phyloP scores from a whole-genome alignment of 2,888 invertebrate species.

The Theodoxus fluviatilis region DNA sequence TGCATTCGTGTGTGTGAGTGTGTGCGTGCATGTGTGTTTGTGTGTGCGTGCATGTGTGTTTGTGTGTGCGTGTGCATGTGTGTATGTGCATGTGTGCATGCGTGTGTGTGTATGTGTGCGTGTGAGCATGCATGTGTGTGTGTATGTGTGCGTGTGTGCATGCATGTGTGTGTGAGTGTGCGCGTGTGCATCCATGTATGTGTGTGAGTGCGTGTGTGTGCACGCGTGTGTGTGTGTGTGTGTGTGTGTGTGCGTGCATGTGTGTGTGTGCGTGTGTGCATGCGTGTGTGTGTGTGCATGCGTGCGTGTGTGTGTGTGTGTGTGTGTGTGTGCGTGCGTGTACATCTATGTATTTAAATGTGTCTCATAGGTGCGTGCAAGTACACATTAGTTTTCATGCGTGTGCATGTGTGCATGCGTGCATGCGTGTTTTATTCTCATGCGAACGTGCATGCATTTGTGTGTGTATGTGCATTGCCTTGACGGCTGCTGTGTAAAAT shows the following conservation, averaged over 20 bases:
- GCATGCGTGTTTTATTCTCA: too few relatives aligned
- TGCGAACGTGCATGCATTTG: too few relatives aligned
- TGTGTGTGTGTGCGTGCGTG: not conserved
- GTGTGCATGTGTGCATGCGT: too few relatives aligned
- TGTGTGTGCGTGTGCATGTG: not conserved
- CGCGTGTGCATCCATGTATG: not conserved
- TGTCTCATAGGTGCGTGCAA: too few relatives aligned
- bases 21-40: conserved; percentile 18
- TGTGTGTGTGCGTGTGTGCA: not conserved
- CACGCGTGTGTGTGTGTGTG: not conserved
- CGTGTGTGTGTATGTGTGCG: conserved; percentile 1
- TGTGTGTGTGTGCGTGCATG: not conserved
- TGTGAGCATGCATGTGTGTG: not conserved
- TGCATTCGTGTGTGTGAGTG: conserved; percentile 5
- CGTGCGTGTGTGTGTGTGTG: not conserved
- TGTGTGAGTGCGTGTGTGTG: not conserved
- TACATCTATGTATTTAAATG: not conserved
- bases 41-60: conserved; percentile 11
- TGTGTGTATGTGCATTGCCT: too few relatives aligned
- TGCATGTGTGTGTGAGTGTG: conserved; percentile 9
- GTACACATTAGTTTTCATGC: too few relatives aligned
- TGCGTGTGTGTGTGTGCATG: not conserved
- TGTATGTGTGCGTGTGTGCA: not conserved
- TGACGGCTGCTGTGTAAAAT: too few relatives aligned
- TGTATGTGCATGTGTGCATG: not conserved